Conservation (phyloP, 2,797 vertebrate genomes). For the Paramormyrops hopkinsi region DNA sequence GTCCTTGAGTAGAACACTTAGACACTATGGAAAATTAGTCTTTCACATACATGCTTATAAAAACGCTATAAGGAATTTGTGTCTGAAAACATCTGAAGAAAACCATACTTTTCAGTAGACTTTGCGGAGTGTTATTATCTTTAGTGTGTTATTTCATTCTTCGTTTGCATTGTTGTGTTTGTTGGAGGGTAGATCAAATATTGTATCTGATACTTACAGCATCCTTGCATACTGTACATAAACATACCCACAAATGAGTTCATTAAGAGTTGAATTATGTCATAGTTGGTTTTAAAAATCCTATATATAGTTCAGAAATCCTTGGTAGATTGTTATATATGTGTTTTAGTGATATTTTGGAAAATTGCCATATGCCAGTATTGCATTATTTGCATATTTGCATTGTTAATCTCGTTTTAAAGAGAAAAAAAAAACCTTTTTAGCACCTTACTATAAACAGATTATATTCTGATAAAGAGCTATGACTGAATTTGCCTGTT, state of each 20-base stretch:
- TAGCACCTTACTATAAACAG: background rate
- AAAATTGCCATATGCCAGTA: background rate
- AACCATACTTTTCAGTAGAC: background rate
- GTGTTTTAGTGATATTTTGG: background rate
- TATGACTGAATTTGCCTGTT: background rate
- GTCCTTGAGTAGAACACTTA: background rate
- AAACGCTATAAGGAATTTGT: background rate
- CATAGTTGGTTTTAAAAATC: background rate
- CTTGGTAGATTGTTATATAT: background rate
- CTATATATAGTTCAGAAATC: background rate
- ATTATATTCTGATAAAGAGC: background rate
- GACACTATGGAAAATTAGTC: too few relatives aligned
- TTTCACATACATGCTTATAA: too few relatives aligned
- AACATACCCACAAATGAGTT: background rate
- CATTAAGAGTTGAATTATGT: background rate
- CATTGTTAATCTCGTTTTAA: background rate
- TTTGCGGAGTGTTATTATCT: background rate
- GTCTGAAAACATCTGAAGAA: background rate
- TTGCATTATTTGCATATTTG: background rate
- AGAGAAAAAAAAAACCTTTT: background rate
- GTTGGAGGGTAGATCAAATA: background rate
- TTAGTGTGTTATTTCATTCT: background rate
- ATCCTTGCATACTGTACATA: background rate
- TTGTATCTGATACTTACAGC: background rate
- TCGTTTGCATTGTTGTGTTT: background rate